Evolutionary conservation across 2,888 invertebrate species (phyloP).

Genomic region (Drosophila multiciliata): DNA sequence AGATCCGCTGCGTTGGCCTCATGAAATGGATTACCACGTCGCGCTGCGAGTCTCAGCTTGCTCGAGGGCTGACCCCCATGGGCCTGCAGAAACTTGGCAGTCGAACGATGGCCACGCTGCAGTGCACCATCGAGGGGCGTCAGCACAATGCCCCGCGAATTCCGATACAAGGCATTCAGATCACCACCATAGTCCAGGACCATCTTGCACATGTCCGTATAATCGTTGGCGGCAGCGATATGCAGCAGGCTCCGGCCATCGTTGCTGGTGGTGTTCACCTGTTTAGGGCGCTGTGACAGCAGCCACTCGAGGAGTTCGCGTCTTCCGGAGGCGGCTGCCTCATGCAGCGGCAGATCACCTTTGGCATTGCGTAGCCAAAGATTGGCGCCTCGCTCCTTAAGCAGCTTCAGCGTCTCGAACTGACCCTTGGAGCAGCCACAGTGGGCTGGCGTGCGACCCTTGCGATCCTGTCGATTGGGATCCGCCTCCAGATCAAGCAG

Average conservation of each 20-base stretch:
- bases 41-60: conserved; percentile 86
- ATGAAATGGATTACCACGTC: conserved; percentile 83
- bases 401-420: conserved; percentile 92
- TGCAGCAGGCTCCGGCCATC: conserved; percentile 97
- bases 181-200: conserved; percentile 93
- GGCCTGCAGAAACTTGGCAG: conserved; percentile 96
- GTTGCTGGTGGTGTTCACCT: conserved; percentile 94
- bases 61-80: conserved; percentile 94
- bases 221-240: conserved; percentile 96
- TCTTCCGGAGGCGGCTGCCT: conserved; percentile 96
- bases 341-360: conserved; percentile 98
- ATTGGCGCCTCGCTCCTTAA: conserved; percentile 92
- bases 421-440: conserved; percentile 99
- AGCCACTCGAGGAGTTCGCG: conserved; percentile 96
- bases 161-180: conserved; percentile 93
- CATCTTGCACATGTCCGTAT: conserved; percentile 96
- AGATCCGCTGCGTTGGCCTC: conserved; percentile 78
- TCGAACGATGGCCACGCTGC: conserved; percentile 93
- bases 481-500: conserved; percentile 96
- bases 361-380: conserved; percentile 96
- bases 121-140: conserved; percentile 97
- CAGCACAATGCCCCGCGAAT: conserved; percentile 92
- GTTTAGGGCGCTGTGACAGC: conserved; percentile 92
- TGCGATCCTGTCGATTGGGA: conserved; percentile 95
- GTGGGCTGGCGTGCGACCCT: conserved; percentile 96